Percentiles rank a stretch among this genome's conserved stretches.
These are phyloP conservation scores for Agrotis puta DNA, from an alignment of 2,888 invertebrate genomes.

Conservation along the genomic window DNA sequence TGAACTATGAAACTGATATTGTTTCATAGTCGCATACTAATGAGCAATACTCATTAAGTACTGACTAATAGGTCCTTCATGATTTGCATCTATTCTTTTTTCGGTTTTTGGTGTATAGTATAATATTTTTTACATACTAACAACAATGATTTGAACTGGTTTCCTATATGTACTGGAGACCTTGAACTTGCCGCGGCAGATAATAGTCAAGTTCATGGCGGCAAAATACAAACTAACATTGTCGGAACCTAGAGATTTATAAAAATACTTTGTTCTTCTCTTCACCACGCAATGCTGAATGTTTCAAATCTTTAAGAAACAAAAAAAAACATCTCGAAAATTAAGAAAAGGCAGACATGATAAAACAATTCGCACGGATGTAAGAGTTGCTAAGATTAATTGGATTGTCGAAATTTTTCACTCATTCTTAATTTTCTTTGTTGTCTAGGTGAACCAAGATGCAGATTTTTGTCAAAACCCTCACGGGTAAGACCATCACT, in stretches of 20 bases:
- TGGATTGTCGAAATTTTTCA: background rate
- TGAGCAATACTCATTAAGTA: conserved; percentile 11
- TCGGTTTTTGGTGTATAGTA: background rate
- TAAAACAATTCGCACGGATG: too few relatives aligned
- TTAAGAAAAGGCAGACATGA: too few relatives aligned
- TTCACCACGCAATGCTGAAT: too few relatives aligned
- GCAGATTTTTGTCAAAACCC: conserved; percentile 99
- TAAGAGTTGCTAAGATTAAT: too few relatives aligned
- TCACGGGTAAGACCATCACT: conserved; percentile 98
- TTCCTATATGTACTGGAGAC: conserved; percentile 15
- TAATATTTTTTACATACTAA: background rate
- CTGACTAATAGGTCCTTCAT: background rate
- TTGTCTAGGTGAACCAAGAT: conserved; percentile 88
- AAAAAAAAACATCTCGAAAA: too few relatives aligned
- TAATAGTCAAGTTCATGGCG: conserved; percentile 20
- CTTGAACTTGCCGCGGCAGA: conserved; percentile 27
- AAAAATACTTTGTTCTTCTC: background rate
- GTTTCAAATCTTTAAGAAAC: too few relatives aligned
- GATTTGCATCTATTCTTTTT: background rate
- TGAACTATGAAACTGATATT: background rate
- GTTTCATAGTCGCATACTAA: background rate
- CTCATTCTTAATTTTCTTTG: conserved; percentile 6
- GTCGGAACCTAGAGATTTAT: background rate
- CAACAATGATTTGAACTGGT: conserved; percentile 17
- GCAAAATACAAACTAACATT: conserved; percentile 5